A percentile compares a stretch with the other conserved stretches of the same genome.
These are phyloP conservation scores for Cottoperca gobio DNA, from an alignment of 2,797 vertebrate species.

Conservation along the genomic window DNA sequence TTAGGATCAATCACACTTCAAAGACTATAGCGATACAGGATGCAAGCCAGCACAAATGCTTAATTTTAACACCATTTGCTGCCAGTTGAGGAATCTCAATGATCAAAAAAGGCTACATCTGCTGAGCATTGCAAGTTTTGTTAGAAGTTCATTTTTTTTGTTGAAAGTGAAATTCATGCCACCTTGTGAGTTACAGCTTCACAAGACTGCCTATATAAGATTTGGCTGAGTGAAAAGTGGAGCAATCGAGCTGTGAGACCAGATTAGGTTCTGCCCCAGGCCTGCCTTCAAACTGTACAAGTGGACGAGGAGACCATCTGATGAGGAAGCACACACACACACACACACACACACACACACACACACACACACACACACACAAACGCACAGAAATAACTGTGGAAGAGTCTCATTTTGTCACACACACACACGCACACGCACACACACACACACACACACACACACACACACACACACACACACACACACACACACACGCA, in stretches of 20 bases:
- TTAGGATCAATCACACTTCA: constrained; percentile 48
- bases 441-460: background rate
- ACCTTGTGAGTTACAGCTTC: constrained; percentile 52
- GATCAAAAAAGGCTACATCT: constrained; percentile 25
- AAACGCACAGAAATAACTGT: constrained; percentile 22
- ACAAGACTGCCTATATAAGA: constrained; percentile 37
- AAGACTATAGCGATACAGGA: constrained; percentile 49
- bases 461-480: background rate
- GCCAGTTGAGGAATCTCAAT: constrained; percentile 49
- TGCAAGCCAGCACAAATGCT: constrained; percentile 39
- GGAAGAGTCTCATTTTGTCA: constrained; percentile 48
- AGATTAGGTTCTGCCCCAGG: constrained; percentile 70
- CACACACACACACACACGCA: constrained; percentile 3
- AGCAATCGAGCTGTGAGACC: constrained; percentile 64
- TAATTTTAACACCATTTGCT: constrained; percentile 44
- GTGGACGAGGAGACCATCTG: constrained; percentile 66
- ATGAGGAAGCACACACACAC: constrained; percentile 27
- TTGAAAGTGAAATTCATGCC: constrained; percentile 49
- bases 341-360: constrained; percentile 3
- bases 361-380: constrained; percentile 8
- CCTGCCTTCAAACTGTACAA: constrained; percentile 55
- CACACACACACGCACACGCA: background rate
- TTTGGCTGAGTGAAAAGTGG: constrained; percentile 66
- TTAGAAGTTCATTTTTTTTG: constrained; percentile 42
- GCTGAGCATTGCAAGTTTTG: constrained; percentile 41